phyloP scores from a whole-genome alignment of 2,113 vertebrate species.

The Petromus typicus region DNA sequence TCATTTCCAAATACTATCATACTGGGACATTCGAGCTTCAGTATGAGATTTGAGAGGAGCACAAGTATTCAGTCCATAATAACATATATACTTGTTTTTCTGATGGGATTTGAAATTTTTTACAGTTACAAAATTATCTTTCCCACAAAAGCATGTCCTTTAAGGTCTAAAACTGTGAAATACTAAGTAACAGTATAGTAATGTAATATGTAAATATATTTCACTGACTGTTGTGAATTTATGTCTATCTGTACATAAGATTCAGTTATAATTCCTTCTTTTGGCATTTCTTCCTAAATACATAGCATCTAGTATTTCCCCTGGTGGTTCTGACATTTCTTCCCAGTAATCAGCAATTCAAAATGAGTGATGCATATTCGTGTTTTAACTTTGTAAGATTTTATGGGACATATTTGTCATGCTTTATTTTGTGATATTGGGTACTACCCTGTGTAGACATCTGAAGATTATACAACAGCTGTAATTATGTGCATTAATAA shows the following conservation, averaged over 20 bases:
- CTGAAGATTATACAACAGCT: slow-evolving; percentile 51
- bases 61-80: slow-evolving; percentile 16
- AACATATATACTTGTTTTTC: background rate
- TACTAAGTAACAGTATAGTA: background rate
- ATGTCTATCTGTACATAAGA: background rate
- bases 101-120: slow-evolving; percentile 45
- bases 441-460: slow-evolving; percentile 13
- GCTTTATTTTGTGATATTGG: slow-evolving; percentile 38
- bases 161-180: slow-evolving; percentile 1
- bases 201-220: background rate
- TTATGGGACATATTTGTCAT: slow-evolving; percentile 25
- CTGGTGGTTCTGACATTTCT: slow-evolving; percentile 12
- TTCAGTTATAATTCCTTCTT: background rate
- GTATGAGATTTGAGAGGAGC: background rate
- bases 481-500: slow-evolving; percentile 16
- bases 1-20: slow-evolving; percentile 5
- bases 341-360: slow-evolving; percentile 33
- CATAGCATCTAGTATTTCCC: background rate
- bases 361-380: background rate
- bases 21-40: background rate
- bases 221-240: slow-evolving; percentile 8
- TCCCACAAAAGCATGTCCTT: background rate
- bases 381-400: slow-evolving; percentile 48
- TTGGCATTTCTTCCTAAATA: slow-evolving; percentile 32
- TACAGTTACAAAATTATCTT: slow-evolving; percentile 48